These are phyloP conservation scores for Pemphredon lugubris DNA, from an alignment of 2,888 invertebrate genomes.

Conservation along the genomic window DNA sequence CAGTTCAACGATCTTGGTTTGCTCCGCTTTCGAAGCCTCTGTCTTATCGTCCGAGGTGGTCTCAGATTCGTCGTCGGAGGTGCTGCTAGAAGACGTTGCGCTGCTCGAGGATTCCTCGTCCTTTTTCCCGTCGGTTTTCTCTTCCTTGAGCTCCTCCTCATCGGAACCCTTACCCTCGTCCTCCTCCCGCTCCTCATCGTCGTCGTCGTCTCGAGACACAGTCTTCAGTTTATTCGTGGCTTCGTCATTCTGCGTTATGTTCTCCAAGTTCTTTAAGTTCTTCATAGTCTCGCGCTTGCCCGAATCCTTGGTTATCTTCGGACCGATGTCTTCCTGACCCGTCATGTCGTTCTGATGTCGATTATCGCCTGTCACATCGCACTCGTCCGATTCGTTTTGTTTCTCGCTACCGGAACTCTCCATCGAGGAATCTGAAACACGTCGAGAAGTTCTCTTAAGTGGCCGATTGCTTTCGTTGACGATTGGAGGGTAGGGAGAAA, in stretches of 20 bases:
- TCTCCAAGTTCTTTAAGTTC: slow-evolving; percentile 64
- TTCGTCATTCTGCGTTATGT: slow-evolving; percentile 33
- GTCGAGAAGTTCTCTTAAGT: not conserved
- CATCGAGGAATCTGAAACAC: slow-evolving; percentile 73
- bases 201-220: slow-evolving; percentile 58
- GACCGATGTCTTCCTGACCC: slow-evolving; percentile 47
- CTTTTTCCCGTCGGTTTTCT: slow-evolving; percentile 63
- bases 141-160: slow-evolving; percentile 61
- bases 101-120: slow-evolving; percentile 73
- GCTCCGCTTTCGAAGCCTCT: slow-evolving; percentile 70
- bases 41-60: slow-evolving; percentile 77
- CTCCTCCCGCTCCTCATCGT: slow-evolving; percentile 62
- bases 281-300: slow-evolving; percentile 58
- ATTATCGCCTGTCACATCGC: slow-evolving; percentile 66
- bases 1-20: slow-evolving; percentile 26
- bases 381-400: slow-evolving; percentile 73
- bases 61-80: slow-evolving; percentile 78
- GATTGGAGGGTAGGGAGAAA: no score
- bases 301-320: slow-evolving; percentile 39
- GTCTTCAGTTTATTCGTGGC: slow-evolving; percentile 43
- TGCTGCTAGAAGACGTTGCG: slow-evolving; percentile 72
- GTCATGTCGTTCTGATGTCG: slow-evolving; percentile 55
- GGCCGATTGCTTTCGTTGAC: not conserved
- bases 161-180: slow-evolving; percentile 63
- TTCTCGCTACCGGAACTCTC: slow-evolving; percentile 74